Conservation (phyloP, 2,113 vertebrate genomes). For the Kryptolebias marmoratus region DNA sequence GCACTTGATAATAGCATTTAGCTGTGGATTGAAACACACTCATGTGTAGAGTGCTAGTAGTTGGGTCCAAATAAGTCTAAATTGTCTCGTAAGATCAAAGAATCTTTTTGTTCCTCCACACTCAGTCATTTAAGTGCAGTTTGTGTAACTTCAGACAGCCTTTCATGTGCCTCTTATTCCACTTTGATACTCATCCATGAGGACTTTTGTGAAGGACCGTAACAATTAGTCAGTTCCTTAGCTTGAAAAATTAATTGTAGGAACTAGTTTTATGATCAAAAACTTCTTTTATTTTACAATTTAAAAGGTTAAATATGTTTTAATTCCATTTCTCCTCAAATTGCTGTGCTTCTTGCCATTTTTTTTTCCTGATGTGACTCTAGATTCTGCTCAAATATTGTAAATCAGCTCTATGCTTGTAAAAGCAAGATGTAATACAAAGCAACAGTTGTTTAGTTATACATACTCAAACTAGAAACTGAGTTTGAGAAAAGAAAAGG, state of each 20-base stretch:
- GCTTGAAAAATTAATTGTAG: neutral
- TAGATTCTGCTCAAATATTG: too few relatives aligned
- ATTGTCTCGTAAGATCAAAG: conserved; percentile 3
- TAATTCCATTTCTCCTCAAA: too few relatives aligned
- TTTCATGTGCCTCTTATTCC: neutral
- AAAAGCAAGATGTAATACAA: too few relatives aligned
- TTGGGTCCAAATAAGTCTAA: neutral
- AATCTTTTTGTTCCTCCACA: neutral
- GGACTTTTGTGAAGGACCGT: conserved; percentile 5
- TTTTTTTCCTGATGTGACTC: too few relatives aligned
- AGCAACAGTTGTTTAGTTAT: too few relatives aligned
- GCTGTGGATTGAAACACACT: neutral
- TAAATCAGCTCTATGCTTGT: too few relatives aligned
- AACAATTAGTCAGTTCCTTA: neutral
- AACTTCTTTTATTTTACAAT: too few relatives aligned
- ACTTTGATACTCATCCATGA: neutral
- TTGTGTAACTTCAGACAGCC: conserved; percentile 3
- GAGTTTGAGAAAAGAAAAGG: too few relatives aligned
- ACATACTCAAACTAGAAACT: too few relatives aligned
- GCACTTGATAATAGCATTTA: conserved; percentile 5
- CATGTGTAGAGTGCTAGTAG: neutral
- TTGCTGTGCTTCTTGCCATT: too few relatives aligned
- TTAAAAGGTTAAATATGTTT: too few relatives aligned
- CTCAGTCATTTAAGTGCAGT: conserved; percentile 8
- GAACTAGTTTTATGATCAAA: too few relatives aligned